These are phyloP conservation scores for Myrmecobius fasciatus DNA, from an alignment of 2,113 vertebrate genomes.

Conservation along the genomic window DNA sequence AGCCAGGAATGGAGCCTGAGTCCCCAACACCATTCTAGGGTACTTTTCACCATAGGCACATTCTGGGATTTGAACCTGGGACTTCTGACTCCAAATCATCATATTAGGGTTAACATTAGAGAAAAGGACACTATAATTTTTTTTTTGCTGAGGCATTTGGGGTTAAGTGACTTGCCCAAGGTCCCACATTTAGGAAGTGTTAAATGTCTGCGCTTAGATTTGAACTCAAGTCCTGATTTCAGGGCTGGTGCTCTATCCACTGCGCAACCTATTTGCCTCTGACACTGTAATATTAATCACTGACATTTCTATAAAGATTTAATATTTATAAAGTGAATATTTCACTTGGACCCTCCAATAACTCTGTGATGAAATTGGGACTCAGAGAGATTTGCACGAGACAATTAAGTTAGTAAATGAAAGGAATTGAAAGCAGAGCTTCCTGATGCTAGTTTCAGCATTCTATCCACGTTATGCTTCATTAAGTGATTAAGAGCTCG, in stretches of 20 bases:
- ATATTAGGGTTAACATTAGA: neutral
- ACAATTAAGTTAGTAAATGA: neutral
- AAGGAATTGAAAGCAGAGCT: neutral
- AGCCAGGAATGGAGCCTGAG: neutral
- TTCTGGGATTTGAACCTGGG: neutral
- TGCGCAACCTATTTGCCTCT: too few relatives aligned
- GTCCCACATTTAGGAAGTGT: too few relatives aligned
- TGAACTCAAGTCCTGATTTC: too few relatives aligned
- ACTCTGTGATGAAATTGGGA: neutral
- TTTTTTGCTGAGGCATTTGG: too few relatives aligned
- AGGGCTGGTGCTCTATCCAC: too few relatives aligned
- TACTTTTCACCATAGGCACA: neutral
- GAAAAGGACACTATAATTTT: neutral
- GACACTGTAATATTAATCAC: neutral
- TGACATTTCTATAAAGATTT: neutral
- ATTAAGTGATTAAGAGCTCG: neutral
- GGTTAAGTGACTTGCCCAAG: too few relatives aligned
- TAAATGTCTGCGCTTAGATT: too few relatives aligned
- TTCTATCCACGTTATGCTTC: neutral
- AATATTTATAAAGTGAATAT: neutral
- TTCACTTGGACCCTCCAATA: neutral
- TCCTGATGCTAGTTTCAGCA: neutral
- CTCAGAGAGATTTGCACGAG: neutral
- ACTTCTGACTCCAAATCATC: neutral
- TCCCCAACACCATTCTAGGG: neutral